Base-by-base conservation (phyloP, 2,797 vertebrate genomes). In the Paedocypris micromegethes region DNA sequence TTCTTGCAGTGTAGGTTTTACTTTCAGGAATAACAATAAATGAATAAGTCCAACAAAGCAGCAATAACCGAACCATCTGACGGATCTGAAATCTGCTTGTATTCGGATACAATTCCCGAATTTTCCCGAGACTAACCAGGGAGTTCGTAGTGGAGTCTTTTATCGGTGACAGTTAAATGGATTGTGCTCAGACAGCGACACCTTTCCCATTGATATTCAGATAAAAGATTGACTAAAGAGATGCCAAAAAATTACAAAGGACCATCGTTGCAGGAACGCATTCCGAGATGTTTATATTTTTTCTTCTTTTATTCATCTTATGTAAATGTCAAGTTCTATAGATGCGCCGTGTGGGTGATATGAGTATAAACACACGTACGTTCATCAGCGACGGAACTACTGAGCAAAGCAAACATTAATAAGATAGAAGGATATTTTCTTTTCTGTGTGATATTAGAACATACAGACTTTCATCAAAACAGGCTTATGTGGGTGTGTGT, bases 381-480 rank as follows among this genome's bases (percentile, higher is more conserved):
- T 51, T 39, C 65, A 45, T 57, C 54, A 39, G 43, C 49, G 55
- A 70, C n/a, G 8, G 52, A 39, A 57, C 5, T 2, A 45, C 5
- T 40, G 55, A 61, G 45, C 57, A 44, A 61, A 72, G 64, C 58
- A 72, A 47, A 50, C 44, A 64, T 73, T 64, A 67, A 67, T 70
- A 61, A 64, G 68, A 60, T 59, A 46, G 55, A 61, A 68, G 65
- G 48, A 49, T 58, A 54, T 58, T 64, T 70, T 59, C 60, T 49
- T 58, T 63, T 48, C 64, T 64, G 58, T 77, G 54, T 67, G 54
- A 64, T 72, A 75, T 72, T 70, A 66, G 65, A 60, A 2, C 47
- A 62, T 49, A 5, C 3, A 23, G 42, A 56, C 66, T 72, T 71
- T 77, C 52, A 72, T 72, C 68, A 75, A 77, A 78, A 70, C 3